Evolutionary conservation across 2,888 invertebrate genomes (phyloP).

Genomic region (Fissipunctia ypsillon): DNA sequence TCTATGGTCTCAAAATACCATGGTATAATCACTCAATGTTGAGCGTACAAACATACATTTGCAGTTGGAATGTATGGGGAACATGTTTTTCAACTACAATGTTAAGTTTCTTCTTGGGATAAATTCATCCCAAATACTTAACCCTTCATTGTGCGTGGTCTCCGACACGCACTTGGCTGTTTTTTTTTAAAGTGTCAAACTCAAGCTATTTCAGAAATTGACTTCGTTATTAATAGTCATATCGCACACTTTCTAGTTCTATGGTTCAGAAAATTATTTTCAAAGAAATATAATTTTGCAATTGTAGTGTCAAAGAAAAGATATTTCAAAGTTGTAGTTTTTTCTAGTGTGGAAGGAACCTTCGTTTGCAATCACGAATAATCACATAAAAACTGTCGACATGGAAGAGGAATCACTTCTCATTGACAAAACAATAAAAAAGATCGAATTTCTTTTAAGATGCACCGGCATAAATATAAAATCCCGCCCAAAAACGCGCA

Average conservation of each 20-base stretch:
- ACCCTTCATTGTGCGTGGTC: too few relatives aligned
- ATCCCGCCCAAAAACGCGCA: conserved; percentile 55
- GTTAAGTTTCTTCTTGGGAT: too few relatives aligned
- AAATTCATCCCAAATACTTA: too few relatives aligned
- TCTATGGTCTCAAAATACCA: too few relatives aligned
- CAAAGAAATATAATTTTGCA: background rate
- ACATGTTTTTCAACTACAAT: too few relatives aligned
- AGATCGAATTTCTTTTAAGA: conserved; percentile 66
- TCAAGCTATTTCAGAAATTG: conserved; percentile 19
- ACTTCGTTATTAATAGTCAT: background rate
- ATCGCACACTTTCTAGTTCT: conserved; percentile 30
- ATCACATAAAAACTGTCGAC: background rate
- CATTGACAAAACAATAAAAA: conserved; percentile 71
- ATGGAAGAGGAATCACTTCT: conserved; percentile 48
- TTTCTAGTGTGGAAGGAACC: background rate
- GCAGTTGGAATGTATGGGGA: too few relatives aligned
- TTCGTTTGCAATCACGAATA: background rate
- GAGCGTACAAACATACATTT: too few relatives aligned
- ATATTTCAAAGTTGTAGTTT: background rate
- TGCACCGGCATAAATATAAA: conserved; percentile 71
- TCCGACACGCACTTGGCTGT: too few relatives aligned
- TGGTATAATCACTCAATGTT: too few relatives aligned
- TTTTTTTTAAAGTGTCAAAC: too few relatives aligned
- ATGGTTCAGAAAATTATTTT: conserved; percentile 12
- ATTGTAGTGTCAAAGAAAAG: background rate